Evolutionary conservation across 1,140 invertebrate genomes (phyloP).

Genomic region (Gryllus bimaculatus): DNA sequence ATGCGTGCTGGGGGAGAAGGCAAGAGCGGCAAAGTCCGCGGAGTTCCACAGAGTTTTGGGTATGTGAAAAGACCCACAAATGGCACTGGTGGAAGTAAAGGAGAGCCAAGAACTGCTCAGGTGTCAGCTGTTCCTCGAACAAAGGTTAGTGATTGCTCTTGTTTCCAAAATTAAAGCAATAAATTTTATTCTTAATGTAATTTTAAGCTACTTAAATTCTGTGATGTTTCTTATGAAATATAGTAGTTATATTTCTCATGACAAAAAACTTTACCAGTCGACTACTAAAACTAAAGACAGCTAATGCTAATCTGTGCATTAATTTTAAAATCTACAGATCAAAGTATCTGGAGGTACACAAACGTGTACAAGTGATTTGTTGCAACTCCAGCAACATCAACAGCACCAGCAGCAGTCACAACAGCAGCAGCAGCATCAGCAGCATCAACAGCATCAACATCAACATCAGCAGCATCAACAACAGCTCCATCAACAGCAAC

Average conservation of each 20-base stretch:
- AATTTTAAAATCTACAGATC: not conserved
- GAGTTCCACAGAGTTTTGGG: slow-evolving; percentile 67
- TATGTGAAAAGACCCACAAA: slow-evolving; percentile 60
- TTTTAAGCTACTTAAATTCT: no score
- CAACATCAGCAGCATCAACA: not conserved
- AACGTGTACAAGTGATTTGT: slow-evolving; percentile 68
- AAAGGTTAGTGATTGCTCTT: slow-evolving; percentile 34
- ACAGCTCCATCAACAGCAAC: not conserved
- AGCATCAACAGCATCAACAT: not conserved
- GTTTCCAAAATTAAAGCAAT: no score
- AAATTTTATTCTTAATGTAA: no score
- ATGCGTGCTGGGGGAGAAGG: slow-evolving; percentile 16
- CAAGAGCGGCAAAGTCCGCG: slow-evolving; percentile 43
- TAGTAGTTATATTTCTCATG: no score
- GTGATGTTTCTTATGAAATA: no score
- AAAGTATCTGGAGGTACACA: slow-evolving; percentile 80
- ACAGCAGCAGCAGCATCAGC: slow-evolving; percentile 20
- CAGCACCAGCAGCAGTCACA: not conserved
- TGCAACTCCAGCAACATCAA: slow-evolving; percentile 19
- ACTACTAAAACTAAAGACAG: no score
- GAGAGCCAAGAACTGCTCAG: slow-evolving; percentile 57
- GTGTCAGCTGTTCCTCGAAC: slow-evolving; percentile 73
- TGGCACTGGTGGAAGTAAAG: slow-evolving; percentile 37
- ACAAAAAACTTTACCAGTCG: no score
- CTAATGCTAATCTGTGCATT: no score